These are phyloP conservation scores for Notothenia rossii DNA, from an alignment of 2,113 vertebrate genomes.

Conservation along the genomic window DNA sequence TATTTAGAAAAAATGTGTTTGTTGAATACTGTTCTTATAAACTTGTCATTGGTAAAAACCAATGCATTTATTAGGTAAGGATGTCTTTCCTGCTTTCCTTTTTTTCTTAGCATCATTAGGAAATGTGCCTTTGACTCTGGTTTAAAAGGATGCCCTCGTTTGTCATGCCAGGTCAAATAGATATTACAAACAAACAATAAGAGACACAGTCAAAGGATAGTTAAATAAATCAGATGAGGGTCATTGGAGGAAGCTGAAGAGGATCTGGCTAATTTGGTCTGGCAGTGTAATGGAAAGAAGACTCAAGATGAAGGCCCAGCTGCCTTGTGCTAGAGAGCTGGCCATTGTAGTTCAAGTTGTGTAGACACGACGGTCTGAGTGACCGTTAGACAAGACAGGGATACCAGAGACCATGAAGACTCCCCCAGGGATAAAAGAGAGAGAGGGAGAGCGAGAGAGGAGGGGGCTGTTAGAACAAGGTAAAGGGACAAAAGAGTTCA, in stretches of 20 bases:
- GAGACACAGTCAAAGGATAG: not conserved
- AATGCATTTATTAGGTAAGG: not conserved
- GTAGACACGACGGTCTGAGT: constrained; percentile 39
- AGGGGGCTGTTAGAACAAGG: constrained; percentile 43
- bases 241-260: not conserved
- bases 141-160: not conserved
- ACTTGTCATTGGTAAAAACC: not conserved
- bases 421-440: constrained; percentile 59
- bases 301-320: constrained; percentile 19
- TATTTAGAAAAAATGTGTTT: not conserved
- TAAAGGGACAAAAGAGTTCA: constrained; percentile 67
- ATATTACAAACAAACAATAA: not conserved
- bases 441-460: not conserved
- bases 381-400: constrained; percentile 67
- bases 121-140: not conserved
- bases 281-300: not conserved
- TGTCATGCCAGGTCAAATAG: not conserved
- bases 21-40: no score
- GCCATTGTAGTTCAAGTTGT: constrained; percentile 38
- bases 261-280: not conserved
- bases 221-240: not conserved
- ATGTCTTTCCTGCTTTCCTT: not conserved
- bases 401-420: constrained; percentile 58
- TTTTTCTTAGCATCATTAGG: not conserved
- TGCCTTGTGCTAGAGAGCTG: constrained; percentile 11